phyloP scores from a whole-genome alignment of 2,888 invertebrate genomes.

The Amblyjoppa proteus region DNA sequence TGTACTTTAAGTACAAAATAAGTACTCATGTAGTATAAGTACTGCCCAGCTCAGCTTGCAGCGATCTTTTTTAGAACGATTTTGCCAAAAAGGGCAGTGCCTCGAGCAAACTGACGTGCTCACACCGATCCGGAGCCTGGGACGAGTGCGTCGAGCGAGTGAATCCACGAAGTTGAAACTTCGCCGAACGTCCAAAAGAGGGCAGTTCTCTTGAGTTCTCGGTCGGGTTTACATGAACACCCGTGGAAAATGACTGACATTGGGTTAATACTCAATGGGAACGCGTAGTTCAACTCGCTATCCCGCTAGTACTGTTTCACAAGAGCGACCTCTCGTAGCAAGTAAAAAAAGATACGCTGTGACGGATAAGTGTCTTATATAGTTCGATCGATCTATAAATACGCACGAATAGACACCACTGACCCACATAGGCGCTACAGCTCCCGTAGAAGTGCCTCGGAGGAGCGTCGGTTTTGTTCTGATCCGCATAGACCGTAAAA shows the following conservation, averaged over 20 bases:
- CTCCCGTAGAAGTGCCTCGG: background rate
- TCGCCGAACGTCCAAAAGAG: background rate
- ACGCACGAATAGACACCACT: background rate
- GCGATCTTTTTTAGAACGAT: no score
- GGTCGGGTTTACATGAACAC: no score
- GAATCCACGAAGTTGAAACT: no score
- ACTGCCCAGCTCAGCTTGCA: no score
- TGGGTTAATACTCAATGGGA: background rate
- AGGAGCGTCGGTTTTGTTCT: background rate
- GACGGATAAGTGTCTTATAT: background rate
- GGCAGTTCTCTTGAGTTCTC: no score
- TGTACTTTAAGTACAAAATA: no score
- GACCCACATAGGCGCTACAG: constrained; percentile 2
- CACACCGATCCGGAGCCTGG: no score
- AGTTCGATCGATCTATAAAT: background rate
- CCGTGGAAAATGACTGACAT: background rate
- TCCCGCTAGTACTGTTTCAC: background rate
- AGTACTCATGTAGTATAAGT: no score
- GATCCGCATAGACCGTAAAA: background rate
- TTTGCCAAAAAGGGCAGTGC: no score
- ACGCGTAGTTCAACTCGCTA: background rate
- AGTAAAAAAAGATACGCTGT: background rate
- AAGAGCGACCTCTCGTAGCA: background rate
- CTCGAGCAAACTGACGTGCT: no score
- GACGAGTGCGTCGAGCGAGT: no score